Evolutionary conservation across 2,888 invertebrate genomes (phyloP).

Genomic region (Phrixothrix hirtus): DNA sequence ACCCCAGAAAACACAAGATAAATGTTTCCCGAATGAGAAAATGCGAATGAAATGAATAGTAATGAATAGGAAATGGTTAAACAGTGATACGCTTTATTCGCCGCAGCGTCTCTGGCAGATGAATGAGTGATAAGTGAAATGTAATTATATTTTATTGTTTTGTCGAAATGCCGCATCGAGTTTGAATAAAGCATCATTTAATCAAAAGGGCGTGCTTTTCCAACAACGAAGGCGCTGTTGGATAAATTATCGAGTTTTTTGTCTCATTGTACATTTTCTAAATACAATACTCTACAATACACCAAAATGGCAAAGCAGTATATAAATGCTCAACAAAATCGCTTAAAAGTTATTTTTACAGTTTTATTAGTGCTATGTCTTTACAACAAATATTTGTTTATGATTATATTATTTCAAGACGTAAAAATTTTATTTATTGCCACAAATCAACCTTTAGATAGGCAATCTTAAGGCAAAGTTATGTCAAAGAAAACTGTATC

Average conservation of each 20-base stretch:
- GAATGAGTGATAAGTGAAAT: slow-evolving; percentile 56
- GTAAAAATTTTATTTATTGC: neutral
- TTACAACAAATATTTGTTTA: too few species aligned
- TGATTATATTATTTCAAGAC: too few species aligned
- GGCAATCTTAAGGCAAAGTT: too few species aligned
- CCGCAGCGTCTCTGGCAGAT: slow-evolving; percentile 49
- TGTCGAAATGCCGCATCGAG: slow-evolving; percentile 50
- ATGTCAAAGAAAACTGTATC: slow-evolving; percentile 2
- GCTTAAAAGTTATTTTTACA: too few species aligned
- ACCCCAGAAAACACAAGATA: slow-evolving; percentile 50
- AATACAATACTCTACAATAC: too few species aligned
- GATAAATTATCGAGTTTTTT: slow-evolving; percentile 16
- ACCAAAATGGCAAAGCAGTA: too few species aligned
- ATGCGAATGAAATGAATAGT: slow-evolving; percentile 54
- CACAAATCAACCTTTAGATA: too few species aligned
- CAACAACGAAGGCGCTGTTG: slow-evolving; percentile 19
- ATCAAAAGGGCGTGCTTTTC: slow-evolving; percentile 41
- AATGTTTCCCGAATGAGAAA: slow-evolving; percentile 53
- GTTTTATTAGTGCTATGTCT: too few species aligned
- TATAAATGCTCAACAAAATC: neutral
- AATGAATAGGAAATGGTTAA: slow-evolving; percentile 56
- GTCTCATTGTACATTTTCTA: slow-evolving; percentile 1
- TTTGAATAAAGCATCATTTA: slow-evolving; percentile 49
- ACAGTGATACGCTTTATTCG: slow-evolving; percentile 54
- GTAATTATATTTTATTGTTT: slow-evolving; percentile 56